Conservation (phyloP, 2,888 invertebrate species). For the Chrysomela aeneicollis region DNA sequence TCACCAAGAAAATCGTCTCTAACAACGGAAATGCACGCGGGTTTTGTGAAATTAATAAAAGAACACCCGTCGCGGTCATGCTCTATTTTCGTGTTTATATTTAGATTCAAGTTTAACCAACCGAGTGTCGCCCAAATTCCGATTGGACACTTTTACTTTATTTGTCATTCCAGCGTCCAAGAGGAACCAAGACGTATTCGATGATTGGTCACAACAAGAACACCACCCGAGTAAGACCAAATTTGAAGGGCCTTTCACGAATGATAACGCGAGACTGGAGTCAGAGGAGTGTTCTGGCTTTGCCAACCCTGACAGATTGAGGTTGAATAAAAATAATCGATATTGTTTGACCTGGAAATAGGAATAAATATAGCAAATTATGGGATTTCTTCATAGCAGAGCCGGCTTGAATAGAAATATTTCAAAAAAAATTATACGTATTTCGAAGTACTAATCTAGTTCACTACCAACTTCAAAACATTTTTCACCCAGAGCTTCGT, state of each 20-base stretch:
- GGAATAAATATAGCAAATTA: too few species aligned
- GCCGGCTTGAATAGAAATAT: too few species aligned
- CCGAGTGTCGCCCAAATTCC: constrained; percentile 16
- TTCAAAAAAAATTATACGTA: too few species aligned
- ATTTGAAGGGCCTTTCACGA: neutral
- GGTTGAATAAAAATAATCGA: constrained; percentile 19
- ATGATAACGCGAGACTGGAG: neutral
- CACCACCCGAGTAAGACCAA: neutral
- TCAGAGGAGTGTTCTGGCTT: neutral
- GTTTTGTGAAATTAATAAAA: too few species aligned
- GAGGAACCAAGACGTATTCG: neutral
- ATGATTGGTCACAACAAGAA: neutral
- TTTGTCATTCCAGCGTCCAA: neutral
- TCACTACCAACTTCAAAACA: too few species aligned
- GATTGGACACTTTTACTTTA: neutral
- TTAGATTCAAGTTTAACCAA: constrained; percentile 26
- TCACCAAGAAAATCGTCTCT: too few species aligned
- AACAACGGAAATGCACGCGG: too few species aligned
- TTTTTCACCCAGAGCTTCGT: too few species aligned
- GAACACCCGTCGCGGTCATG: constrained; percentile 21
- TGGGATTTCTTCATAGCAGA: too few species aligned
- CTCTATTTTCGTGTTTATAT: constrained; percentile 23
- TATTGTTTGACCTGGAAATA: constrained; percentile 27
- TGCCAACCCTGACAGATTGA: constrained; percentile 1
- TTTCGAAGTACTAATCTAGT: too few species aligned